Evolutionary conservation across 2,888 invertebrate species (phyloP), one percentile per base, ranked within the genome.

Genomic region (Piscicola geometra): DNA sequence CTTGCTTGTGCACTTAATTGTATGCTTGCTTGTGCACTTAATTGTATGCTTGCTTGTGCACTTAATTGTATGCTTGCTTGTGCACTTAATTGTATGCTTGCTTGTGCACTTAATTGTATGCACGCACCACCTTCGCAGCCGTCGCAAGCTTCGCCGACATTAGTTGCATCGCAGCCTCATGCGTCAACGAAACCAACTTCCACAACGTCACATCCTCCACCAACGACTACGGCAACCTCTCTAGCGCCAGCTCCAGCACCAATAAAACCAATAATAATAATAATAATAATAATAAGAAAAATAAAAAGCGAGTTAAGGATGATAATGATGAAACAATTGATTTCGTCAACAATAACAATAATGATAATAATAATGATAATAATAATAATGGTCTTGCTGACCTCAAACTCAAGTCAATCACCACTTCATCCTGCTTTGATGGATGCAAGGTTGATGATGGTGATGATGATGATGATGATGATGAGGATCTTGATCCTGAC

Each of bases 361-460:
- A 56, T 25, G n/a, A 56, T n/a, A 56, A 56, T n/a, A 56, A 56
- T 5, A 25, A 56, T n/a, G n/a, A 56, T 56, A 56, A 56, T 5
- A 18, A 56, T 25, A 18, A 56, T n/a, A 56, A 25, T 5, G 5
- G 5, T 56, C n/a, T 56, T 3, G n/a, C 3, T 56, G 3, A 5
- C 15, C 15, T 56, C n/a, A 25, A 56, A 18, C 60, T 56, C n/a
- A 3, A 56, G 21, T 18, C 60, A 3, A 56, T 56, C 25, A 56
- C 9, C 9, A 56, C 9, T n/a, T 56, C 21, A 18, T n/a, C 60
- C 25, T 56, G 60, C n/a, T 56, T 56, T 56, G 60, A 56, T 56
- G 60, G 60, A 18, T 56, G 60, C 25, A 56, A 56, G 60, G 60
- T 56, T 56, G 60, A 25, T 56, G n/a, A 18, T 56, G 21, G 21